Evolutionary conservation across 2,888 invertebrate genomes (phyloP).

Genomic region (Miltochrista miniata): DNA sequence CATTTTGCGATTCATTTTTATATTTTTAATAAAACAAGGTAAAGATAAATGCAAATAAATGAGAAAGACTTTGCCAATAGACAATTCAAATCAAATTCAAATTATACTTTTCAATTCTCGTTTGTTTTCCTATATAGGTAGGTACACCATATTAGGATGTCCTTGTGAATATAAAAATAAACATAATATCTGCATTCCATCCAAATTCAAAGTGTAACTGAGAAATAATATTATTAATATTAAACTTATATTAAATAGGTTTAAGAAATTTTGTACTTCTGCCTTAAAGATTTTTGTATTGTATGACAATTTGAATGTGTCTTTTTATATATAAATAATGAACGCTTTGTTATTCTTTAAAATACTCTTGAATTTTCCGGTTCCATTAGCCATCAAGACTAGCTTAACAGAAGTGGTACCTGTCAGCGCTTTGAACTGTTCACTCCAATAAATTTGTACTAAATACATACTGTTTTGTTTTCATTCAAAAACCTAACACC

Average conservation of each 20-base stretch:
- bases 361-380: slow-evolving; percentile 12
- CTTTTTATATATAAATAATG: slow-evolving; percentile 16
- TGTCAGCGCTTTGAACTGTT: slow-evolving; percentile 59
- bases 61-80: no score
- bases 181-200: slow-evolving; percentile 22
- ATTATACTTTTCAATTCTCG: no score
- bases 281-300: slow-evolving; percentile 49
- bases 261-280: slow-evolving; percentile 43
- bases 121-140: no score
- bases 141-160: no score
- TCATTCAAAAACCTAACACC: no score
- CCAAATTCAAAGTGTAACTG: slow-evolving; percentile 22
- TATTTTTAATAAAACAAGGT: no score
- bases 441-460: slow-evolving; percentile 66
- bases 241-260: slow-evolving; percentile 18
- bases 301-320: slow-evolving; percentile 39
- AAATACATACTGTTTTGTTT: slow-evolving; percentile 43
- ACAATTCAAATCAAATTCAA: no score
- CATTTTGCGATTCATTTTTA: no score
- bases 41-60: no score
- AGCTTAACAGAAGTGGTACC: slow-evolving; percentile 44
- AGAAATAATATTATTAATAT: no score
- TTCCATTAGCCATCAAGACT: slow-evolving; percentile 39
- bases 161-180: background rate
- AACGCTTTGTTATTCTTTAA: slow-evolving; percentile 24